Evolutionary conservation across 2,113 vertebrate species (phyloP), one percentile per base, ranked within the genome.

Genomic region (Leptosomus discolor): DNA sequence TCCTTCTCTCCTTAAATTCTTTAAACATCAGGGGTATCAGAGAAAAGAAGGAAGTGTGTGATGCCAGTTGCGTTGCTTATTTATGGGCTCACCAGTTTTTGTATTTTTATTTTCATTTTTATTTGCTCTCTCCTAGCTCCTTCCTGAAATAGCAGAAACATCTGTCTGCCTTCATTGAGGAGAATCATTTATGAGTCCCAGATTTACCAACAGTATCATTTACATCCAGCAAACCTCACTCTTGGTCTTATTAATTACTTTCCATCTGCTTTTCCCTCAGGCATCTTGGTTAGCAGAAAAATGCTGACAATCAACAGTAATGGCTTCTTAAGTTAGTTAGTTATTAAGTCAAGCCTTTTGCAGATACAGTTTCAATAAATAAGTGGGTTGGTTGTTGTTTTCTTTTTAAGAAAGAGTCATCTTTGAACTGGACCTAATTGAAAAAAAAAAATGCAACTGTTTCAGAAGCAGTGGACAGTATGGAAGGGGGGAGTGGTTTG

Each of bases 241-340:
- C 92, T 92, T 73, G 30, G 50, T 98, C 90, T 97, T 98, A 97
- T 97, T 98, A 98, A 98, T 98, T 97, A 97, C 94, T 97, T 98
- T 98, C 97, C 97, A 98, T 95, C 95, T 97, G 95, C 63, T 97
- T 96, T 96, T 95, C 86, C 95, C 94, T 96, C 74, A 87, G 91
- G 96, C 96, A 91, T 95, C 74, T 93, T 94, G 91, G 88, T 97
- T 95, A 94, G 73, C 70, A 97, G 95, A 95, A 95, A 94, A 93
- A 95, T 77, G 81, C 84, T 96, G 93, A 96, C 92, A 96, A 96
- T 96, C 93, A 97, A 94, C 51, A 91, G 54, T 96, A 95, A 97
- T 94, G 73, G 86, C 86, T 98, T 97, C 92, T 92, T 94, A 85
- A 91, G 61, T 94, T 86, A 92, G 88, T 93, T 97, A 97, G 80